Evolutionary conservation across 2,797 vertebrate genomes (phyloP).

Genomic region (Brachymystax lenok): DNA sequence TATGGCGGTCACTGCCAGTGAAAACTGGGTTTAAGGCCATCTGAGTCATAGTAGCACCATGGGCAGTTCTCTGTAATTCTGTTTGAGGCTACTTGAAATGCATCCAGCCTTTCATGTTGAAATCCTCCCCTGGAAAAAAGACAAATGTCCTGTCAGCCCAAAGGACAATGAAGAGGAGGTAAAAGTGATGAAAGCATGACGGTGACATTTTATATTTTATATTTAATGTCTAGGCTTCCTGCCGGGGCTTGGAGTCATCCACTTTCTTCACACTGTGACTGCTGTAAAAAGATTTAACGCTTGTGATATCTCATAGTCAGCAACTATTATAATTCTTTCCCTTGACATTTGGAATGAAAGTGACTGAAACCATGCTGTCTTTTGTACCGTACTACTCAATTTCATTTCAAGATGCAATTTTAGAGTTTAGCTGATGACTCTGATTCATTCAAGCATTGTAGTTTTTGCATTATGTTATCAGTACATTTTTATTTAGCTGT

Average conservation of each 20-base stretch:
- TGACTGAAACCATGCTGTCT: background rate
- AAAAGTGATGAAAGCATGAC: conserved; percentile 8
- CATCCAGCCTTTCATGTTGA: background rate
- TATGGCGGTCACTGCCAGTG: background rate
- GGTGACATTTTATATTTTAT: background rate
- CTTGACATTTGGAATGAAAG: background rate
- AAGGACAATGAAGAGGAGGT: background rate
- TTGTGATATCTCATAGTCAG: background rate
- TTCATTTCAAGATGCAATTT: background rate
- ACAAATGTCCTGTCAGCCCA: background rate
- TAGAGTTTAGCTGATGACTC: background rate
- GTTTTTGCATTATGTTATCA: background rate
- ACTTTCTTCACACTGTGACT: background rate
- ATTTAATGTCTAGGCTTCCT: background rate
- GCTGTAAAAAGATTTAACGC: background rate
- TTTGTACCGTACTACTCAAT: background rate
- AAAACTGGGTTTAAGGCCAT: background rate
- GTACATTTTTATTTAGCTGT: background rate
- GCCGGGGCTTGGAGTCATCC: background rate
- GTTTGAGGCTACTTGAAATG: background rate
- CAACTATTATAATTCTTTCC: background rate
- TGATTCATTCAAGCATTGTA: background rate
- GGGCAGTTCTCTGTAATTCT: background rate
- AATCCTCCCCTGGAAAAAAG: background rate
- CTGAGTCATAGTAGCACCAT: background rate